Evolutionary conservation across 2,797 vertebrate species (phyloP).

Genomic region (Adrianichthys oophorus): DNA sequence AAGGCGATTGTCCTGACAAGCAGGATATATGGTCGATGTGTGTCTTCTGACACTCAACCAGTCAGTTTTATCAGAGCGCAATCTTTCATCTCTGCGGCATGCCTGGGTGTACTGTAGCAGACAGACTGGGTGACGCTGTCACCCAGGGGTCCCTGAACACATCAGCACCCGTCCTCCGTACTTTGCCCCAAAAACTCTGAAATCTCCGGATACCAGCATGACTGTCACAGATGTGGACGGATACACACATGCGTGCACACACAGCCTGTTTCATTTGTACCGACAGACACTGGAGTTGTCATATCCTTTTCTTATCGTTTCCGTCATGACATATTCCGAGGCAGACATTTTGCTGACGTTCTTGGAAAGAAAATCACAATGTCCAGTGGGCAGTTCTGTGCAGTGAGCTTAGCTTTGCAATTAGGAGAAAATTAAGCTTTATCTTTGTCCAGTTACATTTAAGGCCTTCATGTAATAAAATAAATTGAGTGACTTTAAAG

Average conservation of each 20-base stretch:
- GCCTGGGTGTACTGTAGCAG: conserved; percentile 31
- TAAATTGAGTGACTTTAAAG: no score
- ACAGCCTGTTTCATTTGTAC: conserved; percentile 5
- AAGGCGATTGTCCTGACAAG: neutral
- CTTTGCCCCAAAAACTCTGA: conserved; percentile 30
- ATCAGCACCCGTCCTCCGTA: conserved; percentile 36
- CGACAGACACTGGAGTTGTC: conserved; percentile 13
- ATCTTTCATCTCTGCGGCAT: conserved; percentile 56
- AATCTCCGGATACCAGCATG: conserved; percentile 24
- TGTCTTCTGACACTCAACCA: conserved; percentile 26
- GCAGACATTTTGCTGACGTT: neutral
- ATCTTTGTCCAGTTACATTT: no score
- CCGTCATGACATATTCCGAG: conserved; percentile 6
- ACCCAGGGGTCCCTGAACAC: conserved; percentile 55
- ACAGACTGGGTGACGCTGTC: conserved; percentile 41
- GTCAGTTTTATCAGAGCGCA: conserved; percentile 53
- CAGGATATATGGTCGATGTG: conserved; percentile 4
- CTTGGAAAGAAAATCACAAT: neutral
- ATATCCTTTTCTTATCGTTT: conserved; percentile 5
- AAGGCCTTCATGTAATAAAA: no score
- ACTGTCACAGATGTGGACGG: conserved; percentile 18
- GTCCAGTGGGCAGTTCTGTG: neutral
- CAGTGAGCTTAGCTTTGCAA: no score
- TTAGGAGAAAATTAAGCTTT: no score
- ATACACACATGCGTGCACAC: conserved; percentile 9